These are phyloP conservation scores for Plagodis pulveraria DNA, from an alignment of 2,888 invertebrate species.

Conservation along the genomic window DNA sequence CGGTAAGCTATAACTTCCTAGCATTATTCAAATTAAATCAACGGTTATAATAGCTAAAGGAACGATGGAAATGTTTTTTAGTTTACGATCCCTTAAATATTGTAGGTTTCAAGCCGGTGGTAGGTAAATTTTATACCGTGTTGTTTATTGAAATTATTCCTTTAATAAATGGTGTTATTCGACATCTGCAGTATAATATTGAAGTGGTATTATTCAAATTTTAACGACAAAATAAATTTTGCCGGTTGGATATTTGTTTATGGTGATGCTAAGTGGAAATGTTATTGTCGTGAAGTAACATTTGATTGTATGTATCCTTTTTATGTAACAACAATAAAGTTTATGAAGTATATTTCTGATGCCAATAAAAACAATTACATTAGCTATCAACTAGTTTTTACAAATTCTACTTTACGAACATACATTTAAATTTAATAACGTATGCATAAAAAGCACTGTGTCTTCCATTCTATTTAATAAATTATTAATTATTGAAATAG, in stretches of 20 bases:
- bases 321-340: too few relatives aligned
- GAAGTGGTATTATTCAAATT: slow-evolving; percentile 9
- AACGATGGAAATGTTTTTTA: slow-evolving; percentile 8
- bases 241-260: slow-evolving; percentile 9
- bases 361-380: too few relatives aligned
- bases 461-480: too few relatives aligned
- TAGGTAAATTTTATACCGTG: slow-evolving; percentile 23
- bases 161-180: slow-evolving; percentile 16
- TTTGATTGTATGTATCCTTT: neutral
- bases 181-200: slow-evolving; percentile 6
- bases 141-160: slow-evolving; percentile 32
- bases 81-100: slow-evolving; percentile 24
- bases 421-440: too few relatives aligned
- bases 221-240: neutral
- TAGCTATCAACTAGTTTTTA: too few relatives aligned
- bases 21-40: neutral
- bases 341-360: too few relatives aligned
- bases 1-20: slow-evolving; percentile 30
- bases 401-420: too few relatives aligned
- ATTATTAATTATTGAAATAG: too few relatives aligned
- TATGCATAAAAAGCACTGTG: too few relatives aligned
- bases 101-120: slow-evolving; percentile 29
- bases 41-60: neutral
- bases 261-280: neutral
- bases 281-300: neutral